Base-by-base conservation (phyloP, 1,140 invertebrate species). In the Cephus cinctus region DNA sequence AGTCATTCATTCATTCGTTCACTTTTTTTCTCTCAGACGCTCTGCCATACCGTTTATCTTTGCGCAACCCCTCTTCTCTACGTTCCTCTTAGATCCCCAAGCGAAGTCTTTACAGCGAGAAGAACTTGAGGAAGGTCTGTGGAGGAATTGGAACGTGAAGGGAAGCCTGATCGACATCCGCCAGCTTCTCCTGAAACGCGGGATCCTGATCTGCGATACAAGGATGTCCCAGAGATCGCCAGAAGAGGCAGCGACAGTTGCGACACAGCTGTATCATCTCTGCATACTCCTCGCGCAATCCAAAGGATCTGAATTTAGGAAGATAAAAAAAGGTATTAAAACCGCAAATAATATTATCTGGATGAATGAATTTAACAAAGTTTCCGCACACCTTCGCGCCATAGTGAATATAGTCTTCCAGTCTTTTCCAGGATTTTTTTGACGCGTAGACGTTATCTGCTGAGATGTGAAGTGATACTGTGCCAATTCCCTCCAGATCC, bases 191-290 rank as follows among this genome's bases (percentile, higher is more conserved):
- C 54, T 85, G 82, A 72, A 87, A 91, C 57, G 89, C 86, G 0
- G 87, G 88, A 68, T 88, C 86, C 63, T 86, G 86, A 66, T 92
- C 88, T 3, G 88, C 87, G 52, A 94, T 89, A 68, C 92, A 95
- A 0, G 92, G 92, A 72, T 95, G 92, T 0, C 92, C 92, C 34
- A 90, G 81, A 1, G 89, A 91, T 58, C 94, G 87, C 96, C 96
- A 99, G 71, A 98, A 98, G 23, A 99, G 82, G 69, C 93, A 96
- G 60, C 94, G 88, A 74, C 96, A 98, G 70, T 95, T 91, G 50
- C 90, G 85, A 73, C 96, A 98, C 31, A 98, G 78, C 34, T 94
- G 92, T 50, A 98, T 81, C 69, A 93, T 93, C 75, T 98, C 96
- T 1, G 95, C 92, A 75, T 92, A 98, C 52, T 96, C 90, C 77